These are phyloP conservation scores for Molossus alvarezi DNA, from an alignment of 2,797 vertebrate genomes.

Conservation along the genomic window DNA sequence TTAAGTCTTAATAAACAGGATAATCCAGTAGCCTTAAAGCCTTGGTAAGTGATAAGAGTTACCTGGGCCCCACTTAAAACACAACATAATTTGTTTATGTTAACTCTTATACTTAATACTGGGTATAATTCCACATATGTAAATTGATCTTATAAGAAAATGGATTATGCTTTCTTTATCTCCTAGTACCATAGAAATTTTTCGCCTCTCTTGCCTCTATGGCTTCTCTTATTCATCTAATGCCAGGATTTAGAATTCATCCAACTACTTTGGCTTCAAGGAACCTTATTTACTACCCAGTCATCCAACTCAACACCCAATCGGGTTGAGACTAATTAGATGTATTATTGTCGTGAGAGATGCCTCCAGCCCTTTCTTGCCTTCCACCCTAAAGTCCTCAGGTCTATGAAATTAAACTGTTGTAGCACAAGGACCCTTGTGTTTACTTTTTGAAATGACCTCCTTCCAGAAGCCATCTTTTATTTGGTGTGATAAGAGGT, in stretches of 20 bases:
- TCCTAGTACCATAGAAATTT: neutral
- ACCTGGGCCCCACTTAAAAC: neutral
- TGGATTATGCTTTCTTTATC: constrained; percentile 39
- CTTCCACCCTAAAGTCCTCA: neutral
- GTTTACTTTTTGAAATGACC: constrained; percentile 37
- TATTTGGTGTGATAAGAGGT: constrained; percentile 40
- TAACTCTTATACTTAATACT: neutral
- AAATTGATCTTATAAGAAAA: constrained; percentile 61
- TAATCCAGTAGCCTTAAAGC: constrained; percentile 33
- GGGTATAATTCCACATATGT: constrained; percentile 32
- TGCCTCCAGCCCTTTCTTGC: neutral
- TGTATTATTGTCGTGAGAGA: constrained; percentile 15
- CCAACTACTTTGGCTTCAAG: neutral
- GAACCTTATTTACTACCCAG: constrained; percentile 30
- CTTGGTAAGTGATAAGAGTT: constrained; percentile 19
- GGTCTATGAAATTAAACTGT: constrained; percentile 7
- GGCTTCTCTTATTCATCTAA: constrained; percentile 39
- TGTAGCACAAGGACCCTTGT: neutral
- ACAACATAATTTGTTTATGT: constrained; percentile 23
- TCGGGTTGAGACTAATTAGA: constrained; percentile 31
- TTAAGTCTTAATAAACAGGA: constrained; percentile 33
- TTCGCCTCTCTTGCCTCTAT: neutral
- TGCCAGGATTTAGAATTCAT: constrained; percentile 3
- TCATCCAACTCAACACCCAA: neutral
- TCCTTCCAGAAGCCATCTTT: constrained; percentile 29